Base-by-base conservation (phyloP, 2,113 vertebrate genomes). In the Piaya cayana region DNA sequence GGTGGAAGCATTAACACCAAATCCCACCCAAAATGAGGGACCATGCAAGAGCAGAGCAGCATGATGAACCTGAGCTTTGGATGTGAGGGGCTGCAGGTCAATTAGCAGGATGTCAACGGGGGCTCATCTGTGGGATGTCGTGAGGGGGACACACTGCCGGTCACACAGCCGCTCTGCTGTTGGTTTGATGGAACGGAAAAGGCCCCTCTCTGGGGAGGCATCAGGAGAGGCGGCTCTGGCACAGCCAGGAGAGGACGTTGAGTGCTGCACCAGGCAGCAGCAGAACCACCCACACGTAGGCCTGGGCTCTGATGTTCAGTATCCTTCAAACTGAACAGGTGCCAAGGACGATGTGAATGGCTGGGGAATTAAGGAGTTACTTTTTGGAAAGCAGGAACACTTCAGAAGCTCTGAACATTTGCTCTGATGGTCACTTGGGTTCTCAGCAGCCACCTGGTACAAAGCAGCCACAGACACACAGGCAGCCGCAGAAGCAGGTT, bases 401-500 rank as follows among this genome's bases (percentile, higher is more conserved):
- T 25, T 47, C 23, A 62, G 55, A 39, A 69, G 47, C 37, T 34
- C 25, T 23, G 12, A 18, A 15, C 1, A 17, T 53, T 82, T 55
- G 34, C 56, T 69, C 39, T 39, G 42, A 10, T 16, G 11, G 53
- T 45, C 55, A 21, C 11, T 29, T 45, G 34, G 79, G 55, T 26
- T 69, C 70, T 47, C 15, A 18, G 8, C 52, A 59, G 76, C 26
- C 59, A 43, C 5, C 47, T 6, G 16, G 37, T 25, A 49, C 58
- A 14, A 32, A 74, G 26, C 21, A 47, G 29, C 47, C 15, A 19
- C 19, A 32, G 30, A 36, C 53, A n/a, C 11, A 6, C 1, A 6
- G 0, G 1, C 9, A 12, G 76, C 76, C 3, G 1, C 0, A 4
- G 52, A 4, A 30, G 42, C 14, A 12, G 58, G 2, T 2, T 36